Base-by-base conservation (phyloP, 2,113 vertebrate species). In the Colinus virginianus region DNA sequence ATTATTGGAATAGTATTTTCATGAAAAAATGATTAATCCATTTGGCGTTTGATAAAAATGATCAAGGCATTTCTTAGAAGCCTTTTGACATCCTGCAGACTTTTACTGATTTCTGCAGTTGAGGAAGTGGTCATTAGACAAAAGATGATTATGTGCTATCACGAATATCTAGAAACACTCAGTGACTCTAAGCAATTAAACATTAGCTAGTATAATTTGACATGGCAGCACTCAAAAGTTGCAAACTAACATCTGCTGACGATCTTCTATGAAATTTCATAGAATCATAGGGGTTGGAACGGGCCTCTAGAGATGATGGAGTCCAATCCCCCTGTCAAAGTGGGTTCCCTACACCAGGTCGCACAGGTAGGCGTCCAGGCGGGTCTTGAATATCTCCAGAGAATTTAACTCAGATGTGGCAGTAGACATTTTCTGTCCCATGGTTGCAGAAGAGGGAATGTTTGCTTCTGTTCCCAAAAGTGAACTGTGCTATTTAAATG, bases 191-290 rank as follows among this genome's bases (percentile, higher is more conserved):
- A 94, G 81, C 74, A 88, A 69, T 69, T 94, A 86, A 86, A 78
- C 19, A 61, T 86, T 58, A 88, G 21, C 20, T 51, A 64, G 51
- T 62, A 20, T 84, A 68, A 93, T 75, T 72, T 84, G 81, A 81
- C n/a, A 20, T n/a, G 45, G 66, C 61, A 90, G 77, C 36, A 66
- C 58, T 84, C 67, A 77, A 61, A 93, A 94, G 88, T 88, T 78
- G 53, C 66, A 78, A 68, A 77, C 80, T 84, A 87, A 45, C 58
- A 87, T 86, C 69, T 93, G 80, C 26, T 88, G 80, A 75, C 94
- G 69, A 34, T 78, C 32, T 92, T 62, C 67, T 84, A 28, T 78
- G 90, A 75, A 89, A 66, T 40, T 40, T 40, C 40, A 13, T 40
- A 40, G 40, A 13, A 12, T 40, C 40, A 40, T 40, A 40, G 40